Evolutionary conservation across 2,113 vertebrate species (phyloP), one percentile per base, ranked within the genome.

Genomic region (Upupa epops): DNA sequence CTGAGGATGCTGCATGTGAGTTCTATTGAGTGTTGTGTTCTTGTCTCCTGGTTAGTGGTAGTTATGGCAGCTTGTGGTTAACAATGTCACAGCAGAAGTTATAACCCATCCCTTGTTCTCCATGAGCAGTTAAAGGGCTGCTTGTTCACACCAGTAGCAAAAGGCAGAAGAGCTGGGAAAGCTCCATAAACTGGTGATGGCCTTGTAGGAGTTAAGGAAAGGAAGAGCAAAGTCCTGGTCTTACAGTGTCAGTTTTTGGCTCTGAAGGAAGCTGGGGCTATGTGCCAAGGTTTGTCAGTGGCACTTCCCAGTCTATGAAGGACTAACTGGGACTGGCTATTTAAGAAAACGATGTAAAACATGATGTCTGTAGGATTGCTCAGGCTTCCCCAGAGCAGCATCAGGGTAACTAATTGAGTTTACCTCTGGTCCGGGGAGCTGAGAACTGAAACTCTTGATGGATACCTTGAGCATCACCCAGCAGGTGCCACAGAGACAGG

Each of bases 381-480:
- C 20, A 20, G 68, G 55, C 46, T 83, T 42, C 54, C 72, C 42
- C 48, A 29, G 82, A 69, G 78, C 66, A 29, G 49, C 58, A 5
- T 63, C 70, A 22, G 82, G 18, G 52, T 58, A 29, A 90, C 31
- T 31, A 24, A 29, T 42, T 72, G 80, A 58, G 29, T 72, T 85
- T n/a, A 29, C 31, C 59, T 66, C 46, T 19, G 48, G 79, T 36
- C n/a, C n/a, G n/a, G n/a, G n/a, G n/a, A n/a, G 82, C 11, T 15
- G 56, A 3, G 63, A 28, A 1, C 24, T 8, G 31, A 40, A 85
- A 40, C 68, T 74, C 64, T 11, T 21, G 63, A 56, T 83, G 71
- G 79, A 15, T 15, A 0, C 29, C 5, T 32, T 0, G 0, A 22
- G 55, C 26, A 51, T 70, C 59, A 5, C 40, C 52, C 37, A 3